Base-by-base conservation (phyloP, 2,113 vertebrate species). In the Colinus virginianus region DNA sequence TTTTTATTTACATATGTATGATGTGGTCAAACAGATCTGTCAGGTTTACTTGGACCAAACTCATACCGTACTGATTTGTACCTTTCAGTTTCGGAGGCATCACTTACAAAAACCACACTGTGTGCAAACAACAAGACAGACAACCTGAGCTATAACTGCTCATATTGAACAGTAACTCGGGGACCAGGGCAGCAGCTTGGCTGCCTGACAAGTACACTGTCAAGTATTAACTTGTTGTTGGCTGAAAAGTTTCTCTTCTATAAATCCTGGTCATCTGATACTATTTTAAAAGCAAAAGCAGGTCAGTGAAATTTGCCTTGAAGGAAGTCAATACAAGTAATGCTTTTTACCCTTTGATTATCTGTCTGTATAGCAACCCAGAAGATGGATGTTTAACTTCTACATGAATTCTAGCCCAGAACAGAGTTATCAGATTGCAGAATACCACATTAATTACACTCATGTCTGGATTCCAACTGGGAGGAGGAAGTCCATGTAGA, bases 91-190 rank as follows among this genome's bases (percentile, higher is more conserved):
- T 78, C 2, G 1, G 70, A 82, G 78, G n/a, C 14, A 3, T 23
- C 13, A 1, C 20, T 38, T 68, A 1, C 20, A 66, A 22, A 32
- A 82, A 15, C 63, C 9, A 0, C 5, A 3, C 36, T 70, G 11
- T 12, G 69, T 72, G 78, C 66, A 26, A 55, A 56, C 36, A 38
- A 26, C 13, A 7, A 26, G 70, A 32, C 10, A 23, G 53, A 23
- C 18, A 46, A n/a, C 16, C 6, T 34, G 61, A 78, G 42, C 63
- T 80, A 69, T 32, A 23, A 7, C 42, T 71, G 79, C 51, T 49
- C 32, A 8, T 59, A 53, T 26, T 90, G 59, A 91, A 61, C 23
- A 55, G 85, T 88, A 88, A 90, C 79, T 23, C 30, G 3, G 40
- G 36, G 43, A 58, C 28, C 0, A 0, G 46, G 46, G 71, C 46